A percentile compares a stretch with the other conserved stretches of the same genome.
Evolutionary conservation across 2,797 vertebrate genomes (phyloP).

Genomic region (Denticeps clupeoides): DNA sequence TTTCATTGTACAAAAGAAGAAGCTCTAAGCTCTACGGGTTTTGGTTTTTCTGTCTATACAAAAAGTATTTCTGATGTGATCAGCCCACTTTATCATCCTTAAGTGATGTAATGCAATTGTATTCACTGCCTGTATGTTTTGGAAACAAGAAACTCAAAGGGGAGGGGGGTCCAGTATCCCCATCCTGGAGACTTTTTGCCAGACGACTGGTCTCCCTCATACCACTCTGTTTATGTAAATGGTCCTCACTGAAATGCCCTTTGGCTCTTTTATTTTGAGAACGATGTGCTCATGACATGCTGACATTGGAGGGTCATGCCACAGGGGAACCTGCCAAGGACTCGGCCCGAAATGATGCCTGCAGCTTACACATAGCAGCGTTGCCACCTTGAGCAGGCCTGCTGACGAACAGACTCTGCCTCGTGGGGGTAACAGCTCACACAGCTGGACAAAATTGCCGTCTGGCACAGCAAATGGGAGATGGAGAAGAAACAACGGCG

Average conservation of each 20-base stretch:
- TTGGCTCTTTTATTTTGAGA: slow-evolving; percentile 1
- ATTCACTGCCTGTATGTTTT: too few relatives aligned
- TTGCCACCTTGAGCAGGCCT: slow-evolving; percentile 6
- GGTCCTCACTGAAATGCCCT: slow-evolving; percentile 8
- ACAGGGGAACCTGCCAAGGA: slow-evolving; percentile 20
- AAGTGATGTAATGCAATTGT: too few relatives aligned
- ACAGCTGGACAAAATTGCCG: slow-evolving; percentile 29
- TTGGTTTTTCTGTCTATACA: too few relatives aligned
- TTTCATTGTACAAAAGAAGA: too few relatives aligned
- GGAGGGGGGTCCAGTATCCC: too few relatives aligned
- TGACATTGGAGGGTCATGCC: too few relatives aligned
- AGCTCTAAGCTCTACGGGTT: too few relatives aligned
- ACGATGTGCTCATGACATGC: slow-evolving; percentile 5
- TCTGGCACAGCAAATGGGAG: slow-evolving; percentile 33
- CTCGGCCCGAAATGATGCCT: slow-evolving; percentile 12
- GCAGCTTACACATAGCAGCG: slow-evolving; percentile 12
- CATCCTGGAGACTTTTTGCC: too few relatives aligned
- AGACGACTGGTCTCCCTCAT: not conserved
- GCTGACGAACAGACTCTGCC: not conserved
- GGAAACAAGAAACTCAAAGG: too few relatives aligned
- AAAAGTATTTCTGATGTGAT: too few relatives aligned
- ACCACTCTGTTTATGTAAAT: slow-evolving; percentile 13
- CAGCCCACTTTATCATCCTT: too few relatives aligned
- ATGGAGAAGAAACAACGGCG: slow-evolving; percentile 30
- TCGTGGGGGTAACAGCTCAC: slow-evolving; percentile 19